Evolutionary conservation across 2,113 vertebrate genomes (phyloP).

Genomic region (Thoracochromis brauschi): DNA sequence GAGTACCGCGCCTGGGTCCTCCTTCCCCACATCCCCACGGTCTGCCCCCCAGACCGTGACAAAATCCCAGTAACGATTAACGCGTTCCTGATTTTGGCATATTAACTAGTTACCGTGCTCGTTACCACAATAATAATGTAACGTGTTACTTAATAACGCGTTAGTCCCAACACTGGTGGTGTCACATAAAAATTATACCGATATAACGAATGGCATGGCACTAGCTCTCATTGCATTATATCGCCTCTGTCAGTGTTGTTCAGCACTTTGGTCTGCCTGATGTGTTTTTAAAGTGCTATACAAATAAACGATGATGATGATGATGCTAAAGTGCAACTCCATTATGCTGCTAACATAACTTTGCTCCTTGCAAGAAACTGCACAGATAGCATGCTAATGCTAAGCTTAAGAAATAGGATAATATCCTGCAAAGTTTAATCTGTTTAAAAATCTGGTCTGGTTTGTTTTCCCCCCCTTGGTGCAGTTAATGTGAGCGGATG

Average conservation of each 20-base stretch:
- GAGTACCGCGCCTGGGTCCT: no score
- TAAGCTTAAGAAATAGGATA: not conserved
- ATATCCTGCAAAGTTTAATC: not conserved
- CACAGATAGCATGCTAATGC: not conserved
- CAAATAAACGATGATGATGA: not conserved
- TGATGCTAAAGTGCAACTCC: not conserved
- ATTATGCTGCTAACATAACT: not conserved
- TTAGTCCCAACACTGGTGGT: no score
- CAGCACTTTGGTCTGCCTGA: not conserved
- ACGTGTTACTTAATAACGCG: rapidly evolving
- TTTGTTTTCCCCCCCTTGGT: not conserved
- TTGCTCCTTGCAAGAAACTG: not conserved
- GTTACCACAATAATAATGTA: no score
- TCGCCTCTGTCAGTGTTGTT: not conserved
- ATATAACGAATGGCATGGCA: not conserved
- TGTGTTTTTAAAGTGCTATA: not conserved
- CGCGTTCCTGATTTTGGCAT: no score
- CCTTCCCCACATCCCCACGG: no score
- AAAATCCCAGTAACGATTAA: no score
- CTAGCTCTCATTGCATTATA: not conserved
- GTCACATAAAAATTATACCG: not conserved
- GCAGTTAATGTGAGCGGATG: not conserved
- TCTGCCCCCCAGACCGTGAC: no score
- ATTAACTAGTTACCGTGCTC: no score
- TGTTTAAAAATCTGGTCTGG: not conserved